Evolutionary conservation across 2,888 invertebrate genomes (phyloP).

Genomic region (Ophraella communa): DNA sequence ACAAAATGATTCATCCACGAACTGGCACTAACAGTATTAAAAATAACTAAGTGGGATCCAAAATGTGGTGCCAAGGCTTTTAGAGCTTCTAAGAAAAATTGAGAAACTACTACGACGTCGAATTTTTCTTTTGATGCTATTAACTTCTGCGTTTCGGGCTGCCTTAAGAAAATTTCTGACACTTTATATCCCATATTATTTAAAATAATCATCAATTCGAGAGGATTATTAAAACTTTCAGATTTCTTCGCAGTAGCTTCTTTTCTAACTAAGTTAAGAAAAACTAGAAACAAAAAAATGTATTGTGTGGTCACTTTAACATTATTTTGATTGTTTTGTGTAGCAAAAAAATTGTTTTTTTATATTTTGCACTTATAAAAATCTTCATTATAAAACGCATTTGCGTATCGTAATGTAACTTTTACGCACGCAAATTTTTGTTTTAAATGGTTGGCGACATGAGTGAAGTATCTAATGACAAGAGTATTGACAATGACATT

Average conservation of each 20-base stretch:
- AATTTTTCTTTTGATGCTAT: slow-evolving; percentile 54
- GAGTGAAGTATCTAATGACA: too few species aligned
- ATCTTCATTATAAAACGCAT: too few species aligned
- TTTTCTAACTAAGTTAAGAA: too few species aligned
- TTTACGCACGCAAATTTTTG: too few species aligned
- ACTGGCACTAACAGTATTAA: slow-evolving; percentile 60
- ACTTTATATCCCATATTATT: not conserved
- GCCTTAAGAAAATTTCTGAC: slow-evolving; percentile 47
- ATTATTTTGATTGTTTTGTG: too few species aligned
- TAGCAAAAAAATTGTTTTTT: too few species aligned
- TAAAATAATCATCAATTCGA: not conserved
- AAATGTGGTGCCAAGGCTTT: slow-evolving; percentile 55
- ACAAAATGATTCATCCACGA: slow-evolving; percentile 60
- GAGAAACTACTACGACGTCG: slow-evolving; percentile 59
- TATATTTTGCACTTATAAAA: too few species aligned
- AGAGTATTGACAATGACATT: too few species aligned
- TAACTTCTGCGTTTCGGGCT: slow-evolving; percentile 49
- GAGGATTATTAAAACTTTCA: not conserved
- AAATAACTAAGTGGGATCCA: slow-evolving; percentile 53
- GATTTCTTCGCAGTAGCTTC: not conserved
- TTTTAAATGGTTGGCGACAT: too few species aligned
- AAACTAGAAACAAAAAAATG: too few species aligned
- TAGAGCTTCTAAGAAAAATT: slow-evolving; percentile 62
- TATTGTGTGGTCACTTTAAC: too few species aligned
- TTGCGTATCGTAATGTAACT: too few species aligned